Evolutionary conservation across 92 coral and sea anemone genomes (phyloP), one percentile per base, ranked within the genome.

Genomic region (Blastomussa wellsi): DNA sequence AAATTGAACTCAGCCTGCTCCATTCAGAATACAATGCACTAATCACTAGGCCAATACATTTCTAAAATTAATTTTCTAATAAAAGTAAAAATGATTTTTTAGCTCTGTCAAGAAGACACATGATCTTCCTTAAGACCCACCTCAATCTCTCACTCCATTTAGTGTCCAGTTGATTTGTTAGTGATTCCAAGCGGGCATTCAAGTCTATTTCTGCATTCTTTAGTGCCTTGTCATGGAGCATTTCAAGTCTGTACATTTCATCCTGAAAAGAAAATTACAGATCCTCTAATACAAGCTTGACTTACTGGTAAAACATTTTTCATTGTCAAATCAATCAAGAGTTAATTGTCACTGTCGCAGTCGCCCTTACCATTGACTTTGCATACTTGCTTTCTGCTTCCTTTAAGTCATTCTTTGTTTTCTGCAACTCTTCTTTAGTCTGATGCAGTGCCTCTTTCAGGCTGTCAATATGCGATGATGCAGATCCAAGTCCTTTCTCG

Each of bases 401-500:
- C 68, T 84, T 52, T 26, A 96, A 88, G 44, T 92, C 95, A 70
- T 81, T 86, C 81, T 94, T 90, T 64, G 94, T 86, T 77, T 86
- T 86, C 71, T 86, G 88, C 47, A 91, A 75, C 29, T 85, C 92
- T 24, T 82, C 86, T 64, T 90, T 83, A 48, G 89, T 84, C 73
- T 92, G 88, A 49, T 75, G 76, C 42, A 96, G 84, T 52, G 90
- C 88, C 37, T 94, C 69, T 57, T 94, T 95, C 64, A 96, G 78
- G 42, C 88, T 90, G 62, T 83, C 87, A 69, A 96, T 91, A 55
- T 93, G 91, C 9, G 96, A 90, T 41, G 98, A 94, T 16, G 95
- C 98, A 29, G 98, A 96, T 28, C 99, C 98, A 57, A 96, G 95
- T 44, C 99, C 99, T 62, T 88, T 89, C 78, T 96, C 98, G 78